phyloP scores from a whole-genome alignment of 2,113 vertebrate genomes.

The Brachypodius melanocephalos region DNA sequence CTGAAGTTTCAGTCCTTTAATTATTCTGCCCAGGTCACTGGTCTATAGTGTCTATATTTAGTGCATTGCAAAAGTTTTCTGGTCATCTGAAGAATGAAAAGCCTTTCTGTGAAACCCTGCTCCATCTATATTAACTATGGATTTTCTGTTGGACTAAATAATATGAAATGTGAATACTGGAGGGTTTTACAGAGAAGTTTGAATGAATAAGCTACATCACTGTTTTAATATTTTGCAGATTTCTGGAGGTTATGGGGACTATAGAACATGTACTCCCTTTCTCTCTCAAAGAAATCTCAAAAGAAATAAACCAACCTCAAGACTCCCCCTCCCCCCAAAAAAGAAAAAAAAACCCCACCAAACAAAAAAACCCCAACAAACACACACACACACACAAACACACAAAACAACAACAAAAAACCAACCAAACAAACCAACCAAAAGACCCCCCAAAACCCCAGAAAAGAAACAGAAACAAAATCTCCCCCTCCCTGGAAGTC shows the following conservation, averaged over 20 bases:
- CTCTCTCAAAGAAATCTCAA: not conserved
- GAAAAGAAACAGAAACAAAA: not conserved
- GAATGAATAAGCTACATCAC: not conserved
- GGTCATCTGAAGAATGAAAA: not conserved
- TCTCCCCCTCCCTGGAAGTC: accelerated
- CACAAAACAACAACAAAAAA: too few species aligned
- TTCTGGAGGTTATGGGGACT: not conserved
- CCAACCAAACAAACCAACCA: not conserved
- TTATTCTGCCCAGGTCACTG: constrained; percentile 46
- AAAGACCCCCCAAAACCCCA: not conserved
- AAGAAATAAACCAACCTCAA: not conserved
- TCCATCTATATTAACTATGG: not conserved
- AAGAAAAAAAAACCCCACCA: not conserved
- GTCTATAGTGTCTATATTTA: not conserved
- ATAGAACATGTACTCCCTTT: not conserved
- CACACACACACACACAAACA: not conserved
- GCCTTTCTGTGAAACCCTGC: not conserved
- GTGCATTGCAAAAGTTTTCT: not conserved
- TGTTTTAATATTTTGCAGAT: not conserved
- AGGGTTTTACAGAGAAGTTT: not conserved
- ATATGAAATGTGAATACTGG: not conserved
- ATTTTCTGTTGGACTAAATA: not conserved
- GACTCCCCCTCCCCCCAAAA: accelerated
- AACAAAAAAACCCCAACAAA: not conserved
- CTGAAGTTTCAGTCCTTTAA: constrained; percentile 37